A percentile compares a stretch with the other conserved stretches of the same genome.
Evolutionary conservation across 2,888 invertebrate species (phyloP).

Genomic region (Scrobipalpa atriplicella): DNA sequence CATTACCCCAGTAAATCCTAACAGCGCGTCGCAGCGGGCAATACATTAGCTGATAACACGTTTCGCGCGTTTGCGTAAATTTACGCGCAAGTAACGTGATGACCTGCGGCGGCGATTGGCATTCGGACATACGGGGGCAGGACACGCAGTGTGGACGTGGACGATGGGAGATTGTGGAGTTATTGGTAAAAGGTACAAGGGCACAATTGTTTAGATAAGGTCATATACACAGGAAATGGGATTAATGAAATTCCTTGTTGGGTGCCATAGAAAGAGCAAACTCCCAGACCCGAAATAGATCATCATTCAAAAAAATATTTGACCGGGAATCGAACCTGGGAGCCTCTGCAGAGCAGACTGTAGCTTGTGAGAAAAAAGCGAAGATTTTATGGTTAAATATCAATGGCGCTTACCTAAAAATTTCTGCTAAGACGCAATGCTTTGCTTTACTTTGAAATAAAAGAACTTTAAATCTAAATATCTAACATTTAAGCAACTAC

Average conservation of each 20-base stretch:
- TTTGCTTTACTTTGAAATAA: too few species aligned
- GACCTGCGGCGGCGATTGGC: constrained; percentile 33
- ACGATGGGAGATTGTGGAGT: neutral
- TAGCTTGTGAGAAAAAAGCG: too few species aligned
- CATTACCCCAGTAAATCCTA: constrained; percentile 14
- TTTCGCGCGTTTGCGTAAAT: constrained; percentile 23
- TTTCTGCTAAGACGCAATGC: too few species aligned
- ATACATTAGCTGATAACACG: constrained; percentile 18
- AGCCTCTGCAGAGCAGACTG: too few species aligned
- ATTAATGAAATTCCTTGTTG: too few species aligned
- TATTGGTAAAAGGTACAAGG: neutral
- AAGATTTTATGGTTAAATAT: too few species aligned
- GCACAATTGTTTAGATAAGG: neutral
- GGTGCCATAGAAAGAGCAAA: too few species aligned
- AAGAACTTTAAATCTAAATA: neutral
- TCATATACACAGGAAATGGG: too few species aligned
- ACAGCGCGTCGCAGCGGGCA: constrained; percentile 26
- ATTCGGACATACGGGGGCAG: constrained; percentile 27
- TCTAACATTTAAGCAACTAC: neutral
- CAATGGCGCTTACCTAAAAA: too few species aligned
- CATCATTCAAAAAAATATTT: too few species aligned
- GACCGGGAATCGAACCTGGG: too few species aligned
- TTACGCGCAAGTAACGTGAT: constrained; percentile 37
- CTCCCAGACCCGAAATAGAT: too few species aligned
- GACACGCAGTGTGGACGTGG: constrained; percentile 30